Base-by-base conservation (phyloP, 2,797 vertebrate species). In the Tapirus indicus region DNA sequence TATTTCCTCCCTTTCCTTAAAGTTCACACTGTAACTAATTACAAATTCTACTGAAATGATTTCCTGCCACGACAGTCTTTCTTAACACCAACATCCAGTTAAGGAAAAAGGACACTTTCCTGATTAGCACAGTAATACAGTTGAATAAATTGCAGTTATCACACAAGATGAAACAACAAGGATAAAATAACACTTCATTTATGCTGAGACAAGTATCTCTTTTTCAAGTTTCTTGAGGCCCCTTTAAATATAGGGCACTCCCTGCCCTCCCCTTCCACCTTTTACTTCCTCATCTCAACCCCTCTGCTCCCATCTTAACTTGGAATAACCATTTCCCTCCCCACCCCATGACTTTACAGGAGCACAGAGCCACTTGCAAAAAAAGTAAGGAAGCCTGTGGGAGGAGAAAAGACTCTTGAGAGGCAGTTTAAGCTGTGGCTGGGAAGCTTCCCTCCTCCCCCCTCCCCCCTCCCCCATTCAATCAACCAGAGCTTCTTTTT, bases 1-100 rank as follows among this genome's bases (percentile, higher is more conserved):
- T 85, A 47, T 13, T 72, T 95, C 35, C 32, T 80, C 14, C 54
- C 52, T 79, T 78, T 88, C 44, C 84, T 77, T 83, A 44, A 85
- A 84, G 79, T 94, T 94, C 64, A 12, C 44, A 75, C 66, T 49
- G 9, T 23, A 72, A 47, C 71, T 91, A 74, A 58, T 95, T 69
- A 92, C 6, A 47, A n/a, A n/a, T 29, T 85, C 69, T 32, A 56
- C 25, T 18, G 41, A 91, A 95, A 72, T 38, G 62, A 74, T 75
- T 77, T 82, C 41, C 35, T 1, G 7, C 27, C n/a, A 56, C 21
- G 47, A 86, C 6, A 21, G 27, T 29, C 54, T 91, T 95, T 95
- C 90, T 88, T 74, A 25, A 93, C n/a, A 49, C 79, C 47, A 60
- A 72, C 54, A 38, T 54, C 17, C 86, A 64, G 68, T 58, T 60